Evolutionary conservation across 2,888 invertebrate genomes (phyloP).

Genomic region (Tenthredo mesomela): DNA sequence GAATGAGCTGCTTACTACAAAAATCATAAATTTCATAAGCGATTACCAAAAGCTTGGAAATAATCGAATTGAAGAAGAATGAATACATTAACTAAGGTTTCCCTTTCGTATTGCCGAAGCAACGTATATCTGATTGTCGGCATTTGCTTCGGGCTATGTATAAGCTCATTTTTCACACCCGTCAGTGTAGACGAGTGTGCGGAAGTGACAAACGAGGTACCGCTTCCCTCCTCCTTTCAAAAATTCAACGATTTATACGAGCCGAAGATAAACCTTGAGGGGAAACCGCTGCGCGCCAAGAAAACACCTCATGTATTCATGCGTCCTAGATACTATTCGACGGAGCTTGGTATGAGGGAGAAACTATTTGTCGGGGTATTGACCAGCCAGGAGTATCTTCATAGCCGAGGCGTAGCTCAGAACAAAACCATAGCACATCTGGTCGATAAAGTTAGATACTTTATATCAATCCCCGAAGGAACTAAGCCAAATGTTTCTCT

Average conservation of each 20-base stretch:
- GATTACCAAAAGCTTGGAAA: background rate
- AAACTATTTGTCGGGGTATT: slow-evolving; percentile 93
- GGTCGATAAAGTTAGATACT: slow-evolving; percentile 91
- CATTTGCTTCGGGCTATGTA: slow-evolving; percentile 80
- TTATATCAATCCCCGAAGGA: slow-evolving; percentile 81
- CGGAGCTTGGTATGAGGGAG: slow-evolving; percentile 95
- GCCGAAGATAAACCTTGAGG: slow-evolving; percentile 77
- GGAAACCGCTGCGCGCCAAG: slow-evolving; percentile 77
- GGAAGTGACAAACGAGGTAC: slow-evolving; percentile 53
- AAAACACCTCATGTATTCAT: slow-evolving; percentile 83
- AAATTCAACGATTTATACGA: slow-evolving; percentile 76
- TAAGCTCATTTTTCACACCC: slow-evolving; percentile 80
- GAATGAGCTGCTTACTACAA: background rate
- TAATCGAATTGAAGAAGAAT: slow-evolving; percentile 57
- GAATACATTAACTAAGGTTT: slow-evolving; percentile 69
- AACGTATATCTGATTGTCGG: slow-evolving; percentile 82
- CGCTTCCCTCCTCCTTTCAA: slow-evolving; percentile 61
- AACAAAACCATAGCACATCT: slow-evolving; percentile 93
- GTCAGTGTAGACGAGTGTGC: slow-evolving; percentile 76
- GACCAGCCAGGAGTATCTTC: slow-evolving; percentile 86
- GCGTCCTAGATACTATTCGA: slow-evolving; percentile 95
- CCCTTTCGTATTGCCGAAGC: slow-evolving; percentile 74
- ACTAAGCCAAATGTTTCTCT: slow-evolving; percentile 80
- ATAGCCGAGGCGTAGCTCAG: slow-evolving; percentile 88
- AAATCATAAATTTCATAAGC: background rate